Percentiles rank a stretch among this genome's conserved stretches.
These are phyloP conservation scores for Tenrec ecaudatus DNA, from an alignment of 2,113 vertebrate species.

Conservation along the genomic window DNA sequence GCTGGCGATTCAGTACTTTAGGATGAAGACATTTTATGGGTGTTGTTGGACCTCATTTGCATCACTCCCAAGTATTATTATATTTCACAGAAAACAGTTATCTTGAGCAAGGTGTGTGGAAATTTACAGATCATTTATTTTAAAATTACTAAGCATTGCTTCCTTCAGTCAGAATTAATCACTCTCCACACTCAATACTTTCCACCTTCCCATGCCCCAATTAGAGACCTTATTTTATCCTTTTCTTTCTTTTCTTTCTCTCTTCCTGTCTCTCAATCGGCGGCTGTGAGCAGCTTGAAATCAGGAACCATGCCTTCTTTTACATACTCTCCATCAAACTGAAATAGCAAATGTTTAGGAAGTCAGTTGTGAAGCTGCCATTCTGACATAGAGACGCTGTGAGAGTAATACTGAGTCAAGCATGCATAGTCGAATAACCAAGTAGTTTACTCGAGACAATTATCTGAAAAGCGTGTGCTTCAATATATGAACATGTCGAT, in stretches of 20 bases:
- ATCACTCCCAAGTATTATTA: background rate
- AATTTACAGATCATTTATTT: conserved; percentile 34
- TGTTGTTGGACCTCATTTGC: background rate
- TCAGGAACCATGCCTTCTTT: background rate
- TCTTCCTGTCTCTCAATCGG: background rate
- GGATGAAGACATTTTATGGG: background rate
- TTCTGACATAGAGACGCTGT: background rate
- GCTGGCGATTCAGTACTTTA: background rate
- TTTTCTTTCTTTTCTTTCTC: background rate
- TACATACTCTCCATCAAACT: background rate
- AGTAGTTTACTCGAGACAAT: too few species aligned
- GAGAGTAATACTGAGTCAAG: conserved; percentile 13
- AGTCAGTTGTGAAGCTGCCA: background rate
- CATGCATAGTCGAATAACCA: conserved; percentile 19
- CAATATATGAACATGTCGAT: background rate
- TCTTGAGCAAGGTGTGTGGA: background rate
- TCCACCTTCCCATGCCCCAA: conserved; percentile 1
- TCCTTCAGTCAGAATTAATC: conserved; percentile 46
- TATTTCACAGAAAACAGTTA: background rate
- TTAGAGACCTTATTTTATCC: conserved; percentile 46
- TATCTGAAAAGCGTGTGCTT: background rate
- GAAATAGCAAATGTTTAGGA: background rate
- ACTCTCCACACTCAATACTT: background rate
- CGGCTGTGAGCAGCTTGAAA: background rate
- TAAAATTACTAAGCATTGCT: background rate